phyloP scores from a whole-genome alignment of 2,113 vertebrate genomes.

The Thalassarche chlororhynchos region DNA sequence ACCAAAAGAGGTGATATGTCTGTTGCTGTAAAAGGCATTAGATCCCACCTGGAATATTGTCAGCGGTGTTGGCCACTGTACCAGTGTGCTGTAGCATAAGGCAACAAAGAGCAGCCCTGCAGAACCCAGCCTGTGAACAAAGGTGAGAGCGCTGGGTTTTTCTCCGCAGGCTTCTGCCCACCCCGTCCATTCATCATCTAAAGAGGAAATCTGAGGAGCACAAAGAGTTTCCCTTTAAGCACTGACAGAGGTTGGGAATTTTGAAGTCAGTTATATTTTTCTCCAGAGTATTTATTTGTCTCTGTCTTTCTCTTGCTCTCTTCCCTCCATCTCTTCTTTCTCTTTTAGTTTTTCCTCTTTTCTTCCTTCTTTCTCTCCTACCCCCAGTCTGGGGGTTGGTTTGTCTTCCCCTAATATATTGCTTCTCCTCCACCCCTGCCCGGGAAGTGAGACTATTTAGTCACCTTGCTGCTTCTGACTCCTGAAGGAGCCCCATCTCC shows the following conservation, averaged over 20 bases:
- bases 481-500: neutral
- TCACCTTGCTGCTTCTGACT: neutral
- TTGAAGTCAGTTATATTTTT: neutral
- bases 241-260: neutral
- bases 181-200: neutral
- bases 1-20: rapidly evolving
- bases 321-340: neutral
- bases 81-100: neutral
- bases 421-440: neutral
- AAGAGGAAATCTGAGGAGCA: neutral
- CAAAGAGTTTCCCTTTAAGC: neutral
- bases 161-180: neutral
- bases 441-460: neutral
- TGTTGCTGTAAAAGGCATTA: neutral
- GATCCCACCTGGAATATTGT: neutral
- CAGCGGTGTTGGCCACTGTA: neutral
- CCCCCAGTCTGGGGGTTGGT: neutral
- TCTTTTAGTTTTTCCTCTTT: neutral
- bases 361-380: neutral
- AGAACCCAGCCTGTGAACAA: neutral
- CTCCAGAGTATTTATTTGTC: neutral
- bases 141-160: neutral
- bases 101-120: neutral
- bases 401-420: neutral
- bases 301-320: neutral